A percentile compares a stretch with the other conserved stretches of the same genome.
phyloP scores from a whole-genome alignment of 1,140 invertebrate species.

The Oscheius sp. region DNA sequence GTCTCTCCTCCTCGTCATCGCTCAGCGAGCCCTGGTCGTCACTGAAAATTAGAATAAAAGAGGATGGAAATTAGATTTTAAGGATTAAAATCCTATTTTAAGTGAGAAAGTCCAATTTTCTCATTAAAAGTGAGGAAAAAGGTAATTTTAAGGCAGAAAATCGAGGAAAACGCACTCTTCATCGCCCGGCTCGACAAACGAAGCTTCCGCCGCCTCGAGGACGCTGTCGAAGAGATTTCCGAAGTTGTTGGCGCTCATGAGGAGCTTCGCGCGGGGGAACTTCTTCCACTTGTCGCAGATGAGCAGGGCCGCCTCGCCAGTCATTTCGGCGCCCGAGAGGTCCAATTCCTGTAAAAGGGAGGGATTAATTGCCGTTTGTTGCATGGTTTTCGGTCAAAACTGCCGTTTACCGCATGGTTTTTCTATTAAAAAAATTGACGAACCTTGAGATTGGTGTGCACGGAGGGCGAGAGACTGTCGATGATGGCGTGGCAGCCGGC shows the following conservation, averaged over 20 bases:
- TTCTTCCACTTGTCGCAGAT: neutral
- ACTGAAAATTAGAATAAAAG: too few species aligned
- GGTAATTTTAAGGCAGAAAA: neutral
- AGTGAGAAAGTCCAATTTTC: neutral
- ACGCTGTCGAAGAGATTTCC: conserved; percentile 1
- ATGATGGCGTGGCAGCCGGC: conserved; percentile 24
- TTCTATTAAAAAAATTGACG: neutral
- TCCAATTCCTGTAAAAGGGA: neutral
- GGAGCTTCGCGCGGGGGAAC: neutral
- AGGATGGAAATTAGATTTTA: neutral
- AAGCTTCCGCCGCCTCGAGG: neutral
- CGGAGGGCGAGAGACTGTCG: neutral
- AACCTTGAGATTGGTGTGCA: conserved; percentile 7
- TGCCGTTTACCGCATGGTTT: too few species aligned
- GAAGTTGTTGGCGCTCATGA: neutral
- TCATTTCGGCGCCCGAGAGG: conserved; percentile 1
- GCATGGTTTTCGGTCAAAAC: too few species aligned
- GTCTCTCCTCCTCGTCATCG: conserved; percentile 19
- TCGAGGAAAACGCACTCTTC: neutral
- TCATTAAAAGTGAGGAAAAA: neutral
- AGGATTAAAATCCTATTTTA: neutral
- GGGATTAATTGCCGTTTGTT: too few species aligned
- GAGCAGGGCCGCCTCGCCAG: neutral
- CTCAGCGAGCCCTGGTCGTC: neutral
- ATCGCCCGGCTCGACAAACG: neutral